Percentiles rank a stretch among this genome's conserved stretches.
phyloP scores from a whole-genome alignment of 2,888 invertebrate species.

The Andrena flavipes region DNA sequence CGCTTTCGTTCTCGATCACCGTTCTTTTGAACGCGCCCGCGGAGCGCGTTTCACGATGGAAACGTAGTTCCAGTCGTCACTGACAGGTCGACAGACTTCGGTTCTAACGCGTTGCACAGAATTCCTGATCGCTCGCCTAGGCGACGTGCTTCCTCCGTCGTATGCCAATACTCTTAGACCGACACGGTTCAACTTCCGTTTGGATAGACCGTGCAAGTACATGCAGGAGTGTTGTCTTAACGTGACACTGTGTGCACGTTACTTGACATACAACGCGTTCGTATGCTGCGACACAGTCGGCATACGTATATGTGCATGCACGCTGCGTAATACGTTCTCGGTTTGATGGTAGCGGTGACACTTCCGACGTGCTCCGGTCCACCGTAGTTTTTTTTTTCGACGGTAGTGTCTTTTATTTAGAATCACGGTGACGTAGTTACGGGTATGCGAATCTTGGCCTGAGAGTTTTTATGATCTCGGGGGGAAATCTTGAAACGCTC shows the following conservation, averaged over 20 bases:
- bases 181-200: slow-evolving; percentile 52
- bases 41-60: slow-evolving; percentile 23
- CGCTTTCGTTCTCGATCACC: not conserved
- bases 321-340: not conserved
- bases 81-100: slow-evolving; percentile 45
- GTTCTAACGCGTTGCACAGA: slow-evolving; percentile 43
- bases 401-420: not conserved
- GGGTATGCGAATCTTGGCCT: not conserved
- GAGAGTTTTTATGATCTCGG: not conserved
- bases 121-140: slow-evolving; percentile 41
- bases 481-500: not conserved
- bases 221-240: slow-evolving; percentile 7
- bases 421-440: not conserved
- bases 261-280: slow-evolving; percentile 22
- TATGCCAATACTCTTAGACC: slow-evolving; percentile 34
- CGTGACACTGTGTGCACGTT: not conserved
- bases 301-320: not conserved
- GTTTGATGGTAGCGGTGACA: too few species aligned
- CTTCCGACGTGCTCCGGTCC: not conserved
- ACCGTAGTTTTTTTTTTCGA: not conserved
- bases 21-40: not conserved
- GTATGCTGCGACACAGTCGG: slow-evolving; percentile 16
- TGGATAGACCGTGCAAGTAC: slow-evolving; percentile 10
- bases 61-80: slow-evolving; percentile 34
- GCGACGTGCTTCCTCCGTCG: slow-evolving; percentile 48